These are phyloP conservation scores for Sarcophaga bullata DNA, from an alignment of 1,140 invertebrate genomes.

Conservation along the genomic window DNA sequence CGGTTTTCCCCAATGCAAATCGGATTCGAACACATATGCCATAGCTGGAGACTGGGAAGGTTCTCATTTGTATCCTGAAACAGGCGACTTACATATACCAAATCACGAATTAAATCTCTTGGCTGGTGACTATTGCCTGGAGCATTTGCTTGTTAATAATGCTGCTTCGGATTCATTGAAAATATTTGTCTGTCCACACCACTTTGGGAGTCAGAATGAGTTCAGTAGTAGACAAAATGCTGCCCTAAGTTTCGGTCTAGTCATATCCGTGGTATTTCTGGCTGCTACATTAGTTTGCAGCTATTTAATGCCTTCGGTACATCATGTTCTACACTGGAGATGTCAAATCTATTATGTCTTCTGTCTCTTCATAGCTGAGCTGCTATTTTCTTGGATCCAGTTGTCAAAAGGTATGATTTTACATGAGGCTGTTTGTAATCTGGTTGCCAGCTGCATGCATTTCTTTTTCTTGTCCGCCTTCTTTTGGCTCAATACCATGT, in stretches of 20 bases:
- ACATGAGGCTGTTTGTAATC: constrained; percentile 72
- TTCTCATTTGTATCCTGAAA: constrained; percentile 45
- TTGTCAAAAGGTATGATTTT: constrained; percentile 65
- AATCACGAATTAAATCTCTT: constrained; percentile 49
- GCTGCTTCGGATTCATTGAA: constrained; percentile 59
- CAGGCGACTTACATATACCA: constrained; percentile 48
- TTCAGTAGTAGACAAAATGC: constrained; percentile 70
- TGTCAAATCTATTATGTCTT: constrained; percentile 86
- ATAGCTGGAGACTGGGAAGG: constrained; percentile 68
- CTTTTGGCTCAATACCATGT: constrained; percentile 97
- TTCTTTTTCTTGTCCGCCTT: constrained; percentile 94
- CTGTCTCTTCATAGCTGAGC: constrained; percentile 80
- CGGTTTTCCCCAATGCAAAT: constrained; percentile 67
- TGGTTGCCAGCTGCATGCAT: constrained; percentile 85
- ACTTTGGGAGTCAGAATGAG: constrained; percentile 61
- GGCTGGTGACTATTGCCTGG: constrained; percentile 56
- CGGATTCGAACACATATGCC: constrained; percentile 58
- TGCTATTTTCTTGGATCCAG: constrained; percentile 78
- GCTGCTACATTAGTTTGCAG: constrained; percentile 79
- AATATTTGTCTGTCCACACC: constrained; percentile 74
- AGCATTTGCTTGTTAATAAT: constrained; percentile 50
- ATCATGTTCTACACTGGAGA: constrained; percentile 85
- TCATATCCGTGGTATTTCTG: constrained; percentile 81
- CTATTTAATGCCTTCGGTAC: constrained; percentile 79
- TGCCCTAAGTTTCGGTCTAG: constrained; percentile 78